phyloP scores from a whole-genome alignment of 2,113 vertebrate genomes.

The Megaceryle torquata region DNA sequence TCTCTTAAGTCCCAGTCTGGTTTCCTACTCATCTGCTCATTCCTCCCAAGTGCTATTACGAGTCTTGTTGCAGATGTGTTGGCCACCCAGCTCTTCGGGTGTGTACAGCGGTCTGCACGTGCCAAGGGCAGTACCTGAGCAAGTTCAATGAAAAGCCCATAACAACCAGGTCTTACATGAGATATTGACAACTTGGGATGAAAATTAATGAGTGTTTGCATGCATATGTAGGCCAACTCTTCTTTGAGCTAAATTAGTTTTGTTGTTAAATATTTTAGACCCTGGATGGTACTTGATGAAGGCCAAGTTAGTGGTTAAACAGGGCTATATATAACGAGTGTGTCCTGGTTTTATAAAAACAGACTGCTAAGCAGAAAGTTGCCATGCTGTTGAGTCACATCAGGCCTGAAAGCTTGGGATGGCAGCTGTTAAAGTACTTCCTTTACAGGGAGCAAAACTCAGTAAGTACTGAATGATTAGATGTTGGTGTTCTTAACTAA shows the following conservation, averaged over 20 bases:
- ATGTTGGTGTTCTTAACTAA: neutral
- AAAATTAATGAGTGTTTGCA: constrained; percentile 9
- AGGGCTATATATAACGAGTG: neutral
- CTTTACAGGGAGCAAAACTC: neutral
- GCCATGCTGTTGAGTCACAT: neutral
- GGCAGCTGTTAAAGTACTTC: neutral
- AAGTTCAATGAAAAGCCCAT: neutral
- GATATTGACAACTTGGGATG: neutral
- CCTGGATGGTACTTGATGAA: neutral
- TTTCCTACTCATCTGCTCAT: neutral
- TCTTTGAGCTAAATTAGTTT: constrained; percentile 21
- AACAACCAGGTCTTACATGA: neutral
- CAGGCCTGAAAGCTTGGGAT: neutral
- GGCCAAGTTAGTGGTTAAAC: neutral
- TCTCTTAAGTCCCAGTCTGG: neutral
- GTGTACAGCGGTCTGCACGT: neutral
- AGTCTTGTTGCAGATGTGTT: neutral
- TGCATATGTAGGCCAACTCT: neutral
- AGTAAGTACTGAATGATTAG: neutral
- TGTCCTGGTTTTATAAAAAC: neutral
- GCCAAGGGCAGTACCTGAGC: neutral
- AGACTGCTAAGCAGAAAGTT: neutral
- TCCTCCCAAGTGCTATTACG: neutral
- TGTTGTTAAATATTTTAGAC: neutral
- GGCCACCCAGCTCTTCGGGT: neutral